Conservation (phyloP, 2,888 invertebrate species). For the Lepidocyrtinus sp. region DNA sequence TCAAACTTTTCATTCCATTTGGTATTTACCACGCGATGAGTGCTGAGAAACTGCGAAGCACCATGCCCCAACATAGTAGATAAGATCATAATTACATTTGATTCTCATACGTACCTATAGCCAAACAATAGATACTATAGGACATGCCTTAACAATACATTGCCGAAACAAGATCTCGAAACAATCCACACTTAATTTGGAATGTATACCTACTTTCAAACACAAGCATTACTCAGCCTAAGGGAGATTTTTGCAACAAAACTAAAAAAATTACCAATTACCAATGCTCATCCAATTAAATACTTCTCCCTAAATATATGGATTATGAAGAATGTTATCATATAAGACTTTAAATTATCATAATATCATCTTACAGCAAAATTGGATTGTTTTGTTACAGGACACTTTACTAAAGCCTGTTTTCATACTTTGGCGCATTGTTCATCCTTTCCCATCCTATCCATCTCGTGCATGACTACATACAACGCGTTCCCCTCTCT, state of each 20-base stretch:
- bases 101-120: background rate
- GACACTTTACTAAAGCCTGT: background rate
- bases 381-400: background rate
- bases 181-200: too few species aligned
- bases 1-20: background rate
- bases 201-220: too few species aligned
- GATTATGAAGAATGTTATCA: background rate
- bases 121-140: background rate
- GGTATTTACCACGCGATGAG: background rate
- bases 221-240: background rate
- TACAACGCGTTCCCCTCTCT: too few species aligned
- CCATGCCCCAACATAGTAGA: background rate
- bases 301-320: slow-evolving; percentile 8
- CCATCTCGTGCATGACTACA: too few species aligned
- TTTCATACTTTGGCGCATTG: too few species aligned
- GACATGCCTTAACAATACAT: background rate
- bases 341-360: too few species aligned
- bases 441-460: too few species aligned
- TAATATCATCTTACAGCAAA: too few species aligned
- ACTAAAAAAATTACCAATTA: slow-evolving; percentile 12
- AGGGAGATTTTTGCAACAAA: slow-evolving; percentile 20
- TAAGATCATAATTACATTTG: background rate
- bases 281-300: slow-evolving; percentile 21
- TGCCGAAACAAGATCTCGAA: background rate
- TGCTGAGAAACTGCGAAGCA: background rate